Conservation (phyloP, 2,113 vertebrate species). For the Nibea albiflora region DNA sequence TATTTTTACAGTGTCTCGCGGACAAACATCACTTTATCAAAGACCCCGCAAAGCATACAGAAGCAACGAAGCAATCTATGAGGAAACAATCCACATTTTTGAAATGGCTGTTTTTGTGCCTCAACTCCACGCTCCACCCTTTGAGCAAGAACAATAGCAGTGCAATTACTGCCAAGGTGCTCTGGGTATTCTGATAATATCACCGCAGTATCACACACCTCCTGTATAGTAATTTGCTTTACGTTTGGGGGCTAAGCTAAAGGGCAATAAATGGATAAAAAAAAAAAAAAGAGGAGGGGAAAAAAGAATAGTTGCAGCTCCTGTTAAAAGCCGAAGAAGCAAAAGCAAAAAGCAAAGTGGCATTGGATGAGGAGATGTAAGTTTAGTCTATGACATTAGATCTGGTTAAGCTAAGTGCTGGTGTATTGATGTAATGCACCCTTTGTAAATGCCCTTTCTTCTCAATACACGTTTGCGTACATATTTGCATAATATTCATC, state of each 20-base stretch:
- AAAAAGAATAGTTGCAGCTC: not conserved
- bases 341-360: not conserved
- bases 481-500: constrained; percentile 38
- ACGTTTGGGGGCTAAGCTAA: not conserved
- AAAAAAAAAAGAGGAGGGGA: not conserved
- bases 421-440: not conserved
- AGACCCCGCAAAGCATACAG: not conserved
- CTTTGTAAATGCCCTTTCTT: not conserved
- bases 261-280: constrained; percentile 16
- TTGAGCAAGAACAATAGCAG: constrained; percentile 37
- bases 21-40: not conserved
- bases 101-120: constrained; percentile 28
- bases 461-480: not conserved
- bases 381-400: not conserved
- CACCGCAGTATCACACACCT: constrained; percentile 32
- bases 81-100: constrained; percentile 4
- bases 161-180: constrained; percentile 48
- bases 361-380: not conserved
- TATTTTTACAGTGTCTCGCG: not conserved
- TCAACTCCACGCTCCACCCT: constrained; percentile 13
- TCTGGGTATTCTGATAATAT: constrained; percentile 44
- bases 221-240: constrained; percentile 35
- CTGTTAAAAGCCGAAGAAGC: not conserved
- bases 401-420: not conserved
- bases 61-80: not conserved